phyloP scores from a whole-genome alignment of 2,113 vertebrate species.

The Trochalopteron elliotii region DNA sequence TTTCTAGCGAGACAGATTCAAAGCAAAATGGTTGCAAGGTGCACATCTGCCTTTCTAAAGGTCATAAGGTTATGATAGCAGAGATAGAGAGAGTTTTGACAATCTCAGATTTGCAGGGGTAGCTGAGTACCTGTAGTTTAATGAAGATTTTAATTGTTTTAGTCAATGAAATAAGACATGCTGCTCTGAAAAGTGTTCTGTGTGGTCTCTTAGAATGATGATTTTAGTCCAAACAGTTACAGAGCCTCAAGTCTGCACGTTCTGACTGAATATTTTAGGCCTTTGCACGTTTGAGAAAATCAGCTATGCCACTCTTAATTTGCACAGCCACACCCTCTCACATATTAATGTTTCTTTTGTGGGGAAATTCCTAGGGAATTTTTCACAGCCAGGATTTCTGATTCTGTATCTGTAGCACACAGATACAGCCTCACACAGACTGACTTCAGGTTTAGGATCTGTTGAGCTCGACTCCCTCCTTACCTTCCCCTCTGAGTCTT shows the following conservation, averaged over 20 bases:
- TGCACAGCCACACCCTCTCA: background rate
- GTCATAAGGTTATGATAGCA: background rate
- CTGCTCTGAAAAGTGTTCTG: background rate
- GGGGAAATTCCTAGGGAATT: background rate
- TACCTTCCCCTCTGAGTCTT: background rate
- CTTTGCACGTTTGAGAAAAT: background rate
- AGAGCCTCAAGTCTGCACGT: background rate
- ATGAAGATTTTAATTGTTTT: background rate
- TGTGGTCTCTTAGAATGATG: background rate
- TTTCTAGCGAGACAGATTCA: background rate
- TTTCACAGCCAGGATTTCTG: fast-evolving
- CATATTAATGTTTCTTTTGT: background rate
- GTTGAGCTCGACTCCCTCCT: background rate
- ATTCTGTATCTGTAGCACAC: background rate
- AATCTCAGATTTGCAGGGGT: background rate
- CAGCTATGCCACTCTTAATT: background rate
- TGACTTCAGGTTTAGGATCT: background rate
- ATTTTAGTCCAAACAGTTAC: background rate
- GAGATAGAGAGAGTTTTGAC: background rate
- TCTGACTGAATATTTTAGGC: background rate
- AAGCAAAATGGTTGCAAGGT: background rate
- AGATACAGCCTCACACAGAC: too few relatives aligned
- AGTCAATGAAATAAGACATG: background rate
- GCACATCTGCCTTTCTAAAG: background rate
- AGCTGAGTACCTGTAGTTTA: background rate